Conservation (phyloP, 2,113 vertebrate genomes). For the Ceyx melanurus region DNA sequence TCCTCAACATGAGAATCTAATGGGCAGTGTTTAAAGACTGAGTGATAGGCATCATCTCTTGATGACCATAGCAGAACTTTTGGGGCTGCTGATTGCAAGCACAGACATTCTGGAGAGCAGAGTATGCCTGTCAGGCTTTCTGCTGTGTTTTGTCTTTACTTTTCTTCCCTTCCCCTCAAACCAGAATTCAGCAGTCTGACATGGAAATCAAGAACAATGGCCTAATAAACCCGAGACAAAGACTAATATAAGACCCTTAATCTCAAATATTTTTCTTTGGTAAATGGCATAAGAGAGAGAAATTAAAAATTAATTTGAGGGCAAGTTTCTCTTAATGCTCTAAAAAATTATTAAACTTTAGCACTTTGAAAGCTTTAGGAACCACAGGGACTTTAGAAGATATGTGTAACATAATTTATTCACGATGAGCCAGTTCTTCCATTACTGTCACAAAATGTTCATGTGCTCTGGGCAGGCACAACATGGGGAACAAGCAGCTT, state of each 20-base stretch:
- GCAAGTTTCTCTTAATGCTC: not conserved
- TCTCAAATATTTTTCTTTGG: not conserved
- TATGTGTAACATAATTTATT: not conserved
- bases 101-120: constrained; percentile 36
- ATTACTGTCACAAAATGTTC: not conserved
- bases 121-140: constrained; percentile 32
- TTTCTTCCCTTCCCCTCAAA: not conserved
- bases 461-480: not conserved
- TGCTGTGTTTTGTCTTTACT: not conserved
- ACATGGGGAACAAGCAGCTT: not conserved
- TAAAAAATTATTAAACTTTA: not conserved
- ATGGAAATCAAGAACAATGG: not conserved
- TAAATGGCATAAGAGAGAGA: not conserved
- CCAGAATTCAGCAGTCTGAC: constrained; percentile 20
- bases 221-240: not conserved
- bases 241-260: not conserved
- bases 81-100: constrained; percentile 56
- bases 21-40: constrained; percentile 43
- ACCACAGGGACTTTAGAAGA: not conserved
- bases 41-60: constrained; percentile 62
- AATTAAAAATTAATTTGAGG: not conserved
- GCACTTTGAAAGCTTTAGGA: not conserved
- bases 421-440: not conserved
- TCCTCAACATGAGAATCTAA: constrained; percentile 18
- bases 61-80: constrained; percentile 65